phyloP scores from a whole-genome alignment of 2,888 invertebrate genomes.

The Ectropis crepuscularia region DNA sequence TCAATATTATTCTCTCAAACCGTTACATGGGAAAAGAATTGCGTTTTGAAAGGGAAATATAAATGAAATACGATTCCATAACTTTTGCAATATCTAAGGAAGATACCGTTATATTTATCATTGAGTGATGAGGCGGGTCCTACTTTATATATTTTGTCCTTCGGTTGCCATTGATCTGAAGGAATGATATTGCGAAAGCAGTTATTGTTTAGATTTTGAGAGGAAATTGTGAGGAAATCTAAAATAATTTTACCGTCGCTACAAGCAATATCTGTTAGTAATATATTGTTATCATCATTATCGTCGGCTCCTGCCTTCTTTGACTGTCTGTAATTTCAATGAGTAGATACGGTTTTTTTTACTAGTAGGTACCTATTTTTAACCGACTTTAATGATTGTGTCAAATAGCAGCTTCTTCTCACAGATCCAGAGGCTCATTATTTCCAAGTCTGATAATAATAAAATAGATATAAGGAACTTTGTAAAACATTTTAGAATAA shows the following conservation, averaged over 20 bases:
- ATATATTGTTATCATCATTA: too few species aligned
- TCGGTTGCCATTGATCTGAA: slow-evolving; percentile 12
- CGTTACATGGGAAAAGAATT: slow-evolving; percentile 34
- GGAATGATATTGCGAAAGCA: slow-evolving; percentile 6
- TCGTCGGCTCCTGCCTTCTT: too few species aligned
- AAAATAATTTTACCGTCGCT: not conserved
- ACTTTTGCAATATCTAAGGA: slow-evolving; percentile 31
- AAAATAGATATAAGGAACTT: too few species aligned
- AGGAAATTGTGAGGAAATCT: not conserved
- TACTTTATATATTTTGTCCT: slow-evolving; percentile 22
- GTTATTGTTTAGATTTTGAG: slow-evolving; percentile 14
- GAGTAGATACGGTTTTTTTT: too few species aligned
- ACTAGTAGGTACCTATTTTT: too few species aligned
- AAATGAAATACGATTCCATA: slow-evolving; percentile 33
- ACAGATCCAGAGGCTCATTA: too few species aligned
- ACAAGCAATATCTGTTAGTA: not conserved
- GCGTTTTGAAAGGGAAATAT: slow-evolving; percentile 35
- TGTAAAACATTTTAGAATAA: too few species aligned
- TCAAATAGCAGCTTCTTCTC: too few species aligned
- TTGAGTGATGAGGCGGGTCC: slow-evolving; percentile 24
- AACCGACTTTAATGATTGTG: too few species aligned
- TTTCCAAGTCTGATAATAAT: too few species aligned
- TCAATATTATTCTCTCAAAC: slow-evolving; percentile 33
- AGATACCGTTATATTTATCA: slow-evolving; percentile 29
- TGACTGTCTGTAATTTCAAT: too few species aligned